Percentiles rank a stretch among this genome's conserved stretches.
Conservation (phyloP, 2,888 invertebrate genomes). For the Acronicta leporina region DNA sequence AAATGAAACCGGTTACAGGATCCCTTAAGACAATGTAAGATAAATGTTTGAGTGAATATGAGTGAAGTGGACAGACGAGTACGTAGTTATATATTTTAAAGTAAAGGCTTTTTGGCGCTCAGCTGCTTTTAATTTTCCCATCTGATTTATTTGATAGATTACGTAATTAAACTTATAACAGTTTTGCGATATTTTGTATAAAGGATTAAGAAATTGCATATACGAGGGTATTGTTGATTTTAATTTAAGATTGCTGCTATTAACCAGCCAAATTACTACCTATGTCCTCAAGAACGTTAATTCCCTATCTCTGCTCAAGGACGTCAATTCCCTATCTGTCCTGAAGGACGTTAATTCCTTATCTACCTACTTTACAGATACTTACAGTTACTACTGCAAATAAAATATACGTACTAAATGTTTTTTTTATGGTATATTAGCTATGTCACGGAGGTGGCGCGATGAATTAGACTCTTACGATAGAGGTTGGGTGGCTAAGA, state of each 20-base stretch:
- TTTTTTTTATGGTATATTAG: too few species aligned
- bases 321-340: too few species aligned
- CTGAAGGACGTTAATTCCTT: conserved; percentile 1
- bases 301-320: too few species aligned
- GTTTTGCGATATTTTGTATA: conserved; percentile 24
- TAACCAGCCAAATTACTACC: conserved; percentile 4
- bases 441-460: too few species aligned
- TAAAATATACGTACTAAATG: too few species aligned
- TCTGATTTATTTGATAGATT: conserved; percentile 45
- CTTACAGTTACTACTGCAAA: too few species aligned
- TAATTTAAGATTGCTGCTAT: conserved; percentile 41
- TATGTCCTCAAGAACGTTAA: conserved; percentile 7
- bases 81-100: conserved; percentile 19
- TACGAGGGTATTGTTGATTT: conserved; percentile 27
- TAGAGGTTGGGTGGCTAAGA: too few species aligned
- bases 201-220: conserved; percentile 36
- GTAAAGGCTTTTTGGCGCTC: conserved; percentile 12
- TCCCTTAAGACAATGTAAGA: conserved; percentile 44
- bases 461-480: too few species aligned
- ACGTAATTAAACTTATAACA: conserved; percentile 36
- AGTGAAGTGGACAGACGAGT: conserved; percentile 24
- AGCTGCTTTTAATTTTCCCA: conserved; percentile 28
- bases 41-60: conserved; percentile 34
- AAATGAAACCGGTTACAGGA: conserved; percentile 42
- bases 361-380: too few species aligned